A percentile compares a stretch with the other conserved stretches of the same genome.
Evolutionary conservation across 2,888 invertebrate genomes (phyloP).

Genomic region (Chloroclysta siterata): DNA sequence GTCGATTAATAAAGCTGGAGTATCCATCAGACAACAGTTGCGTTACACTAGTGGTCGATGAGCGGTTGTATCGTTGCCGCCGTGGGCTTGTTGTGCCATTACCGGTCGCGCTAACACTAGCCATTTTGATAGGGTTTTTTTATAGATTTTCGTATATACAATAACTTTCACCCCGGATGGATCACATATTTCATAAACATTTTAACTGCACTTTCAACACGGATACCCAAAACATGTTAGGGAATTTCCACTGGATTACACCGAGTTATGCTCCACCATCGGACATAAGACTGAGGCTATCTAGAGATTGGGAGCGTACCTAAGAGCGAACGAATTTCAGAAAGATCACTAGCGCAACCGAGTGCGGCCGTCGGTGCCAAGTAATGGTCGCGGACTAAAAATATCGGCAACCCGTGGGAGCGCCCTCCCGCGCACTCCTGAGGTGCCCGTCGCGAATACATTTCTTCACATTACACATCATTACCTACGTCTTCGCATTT

Average conservation of each 20-base stretch:
- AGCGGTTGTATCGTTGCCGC: conserved; percentile 90
- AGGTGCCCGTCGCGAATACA: conserved; percentile 76
- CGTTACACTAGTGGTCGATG: conserved; percentile 92
- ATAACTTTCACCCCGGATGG: conserved; percentile 66
- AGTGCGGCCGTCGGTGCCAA: conserved; percentile 86
- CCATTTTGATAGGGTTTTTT: conserved; percentile 56
- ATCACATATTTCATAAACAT: conserved; percentile 68
- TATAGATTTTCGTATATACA: conserved; percentile 42
- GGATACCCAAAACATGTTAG: conserved; percentile 44
- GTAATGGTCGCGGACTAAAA: conserved; percentile 88
- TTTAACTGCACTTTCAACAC: conserved; percentile 63
- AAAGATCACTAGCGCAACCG: conserved; percentile 82
- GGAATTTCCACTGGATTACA: conserved; percentile 42
- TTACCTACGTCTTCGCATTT: conserved; percentile 51
- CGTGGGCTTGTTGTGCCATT: conserved; percentile 80
- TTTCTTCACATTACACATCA: conserved; percentile 75
- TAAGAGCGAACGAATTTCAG: conserved; percentile 79
- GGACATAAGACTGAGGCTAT: conserved; percentile 71
- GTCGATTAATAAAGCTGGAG: conserved; percentile 92
- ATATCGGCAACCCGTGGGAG: conserved; percentile 86
- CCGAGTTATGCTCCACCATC: conserved; percentile 60
- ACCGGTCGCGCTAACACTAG: conserved; percentile 69
- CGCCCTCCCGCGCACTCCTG: conserved; percentile 83
- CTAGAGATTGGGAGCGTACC: conserved; percentile 76
- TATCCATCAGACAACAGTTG: conserved; percentile 95